These are phyloP conservation scores for Pygocentrus nattereri DNA, from an alignment of 2,797 vertebrate species.

Conservation along the genomic window DNA sequence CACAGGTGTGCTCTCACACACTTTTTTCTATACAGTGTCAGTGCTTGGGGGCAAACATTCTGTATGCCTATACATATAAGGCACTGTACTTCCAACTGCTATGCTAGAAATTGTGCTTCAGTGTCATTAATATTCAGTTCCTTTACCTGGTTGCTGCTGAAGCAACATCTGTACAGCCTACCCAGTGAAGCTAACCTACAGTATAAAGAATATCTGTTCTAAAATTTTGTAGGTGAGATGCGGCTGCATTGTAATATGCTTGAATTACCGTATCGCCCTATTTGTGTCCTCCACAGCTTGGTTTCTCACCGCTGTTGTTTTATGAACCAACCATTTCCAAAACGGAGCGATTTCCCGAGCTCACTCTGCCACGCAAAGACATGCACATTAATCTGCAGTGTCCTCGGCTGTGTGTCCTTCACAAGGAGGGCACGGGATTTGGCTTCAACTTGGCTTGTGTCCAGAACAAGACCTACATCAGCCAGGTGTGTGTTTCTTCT, in stretches of 20 bases:
- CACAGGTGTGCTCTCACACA: constrained; percentile 71
- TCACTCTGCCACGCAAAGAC: constrained; percentile 16
- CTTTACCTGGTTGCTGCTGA: not conserved
- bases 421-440: constrained; percentile 58
- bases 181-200: not conserved
- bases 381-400: constrained; percentile 8
- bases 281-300: constrained; percentile 65
- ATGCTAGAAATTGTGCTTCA: not conserved
- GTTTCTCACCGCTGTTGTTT: constrained; percentile 77
- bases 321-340: constrained; percentile 58
- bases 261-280: not conserved
- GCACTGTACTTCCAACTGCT: too few species aligned
- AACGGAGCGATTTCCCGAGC: constrained; percentile 15
- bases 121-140: not conserved
- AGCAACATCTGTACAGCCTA: not conserved
- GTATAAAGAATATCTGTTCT: constrained; percentile 5
- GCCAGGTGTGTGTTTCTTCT: constrained; percentile 71
- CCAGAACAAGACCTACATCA: constrained; percentile 57
- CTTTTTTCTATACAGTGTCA: not conserved
- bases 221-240: not conserved
- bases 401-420: constrained; percentile 58
- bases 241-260: constrained; percentile 14
- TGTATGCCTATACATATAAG: too few species aligned
- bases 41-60: too few species aligned
- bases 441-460: constrained; percentile 65